Conservation (phyloP, 2,888 invertebrate genomes). For the Strigamia transsilvanica region DNA sequence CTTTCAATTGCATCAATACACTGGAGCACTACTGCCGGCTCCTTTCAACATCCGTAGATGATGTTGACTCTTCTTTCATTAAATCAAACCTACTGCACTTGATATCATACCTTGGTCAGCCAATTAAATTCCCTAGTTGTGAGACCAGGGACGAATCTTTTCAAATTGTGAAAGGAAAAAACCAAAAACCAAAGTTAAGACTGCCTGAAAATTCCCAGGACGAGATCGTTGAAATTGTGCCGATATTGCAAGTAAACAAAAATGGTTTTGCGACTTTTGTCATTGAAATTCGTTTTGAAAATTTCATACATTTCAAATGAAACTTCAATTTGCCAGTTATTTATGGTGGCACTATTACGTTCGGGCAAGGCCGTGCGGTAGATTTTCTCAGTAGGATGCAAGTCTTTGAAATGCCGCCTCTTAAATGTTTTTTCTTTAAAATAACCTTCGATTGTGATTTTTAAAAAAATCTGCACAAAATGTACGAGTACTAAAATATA, state of each 20-base stretch:
- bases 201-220: not conserved
- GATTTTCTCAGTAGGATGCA: too few relatives aligned
- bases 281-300: not conserved
- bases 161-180: too few relatives aligned
- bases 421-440: too few relatives aligned
- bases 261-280: not conserved
- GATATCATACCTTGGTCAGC: too few relatives aligned
- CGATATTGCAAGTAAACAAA: conserved; percentile 10
- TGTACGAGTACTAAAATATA: too few relatives aligned
- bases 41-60: not conserved
- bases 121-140: too few relatives aligned
- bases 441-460: too few relatives aligned
- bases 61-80: not conserved
- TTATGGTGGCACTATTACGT: not conserved
- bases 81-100: not conserved
- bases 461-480: too few relatives aligned
- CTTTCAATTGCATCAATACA: not conserved
- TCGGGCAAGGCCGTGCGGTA: too few relatives aligned
- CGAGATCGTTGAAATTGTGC: not conserved
- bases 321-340: not conserved
- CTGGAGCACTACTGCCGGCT: not conserved
- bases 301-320: not conserved
- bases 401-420: too few relatives aligned
- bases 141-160: too few relatives aligned
- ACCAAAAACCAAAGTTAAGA: not conserved